These are phyloP conservation scores for Dryococelus australis DNA, from an alignment of 2,888 invertebrate species.

Conservation along the genomic window DNA sequence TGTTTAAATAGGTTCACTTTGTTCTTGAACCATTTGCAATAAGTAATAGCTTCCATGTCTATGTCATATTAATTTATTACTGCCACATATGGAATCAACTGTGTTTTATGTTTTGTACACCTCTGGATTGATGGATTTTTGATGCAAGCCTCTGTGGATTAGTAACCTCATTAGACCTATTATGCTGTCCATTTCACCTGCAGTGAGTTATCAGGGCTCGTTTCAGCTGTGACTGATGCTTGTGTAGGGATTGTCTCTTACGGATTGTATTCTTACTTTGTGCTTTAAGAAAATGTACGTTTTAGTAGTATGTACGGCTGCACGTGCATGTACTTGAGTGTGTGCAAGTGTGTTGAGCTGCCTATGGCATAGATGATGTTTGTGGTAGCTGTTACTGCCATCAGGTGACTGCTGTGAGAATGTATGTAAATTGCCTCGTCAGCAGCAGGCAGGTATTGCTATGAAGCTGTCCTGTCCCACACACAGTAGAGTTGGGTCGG, in stretches of 20 bases:
- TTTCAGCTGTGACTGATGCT: neutral
- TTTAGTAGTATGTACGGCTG: neutral
- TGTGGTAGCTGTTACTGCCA: neutral
- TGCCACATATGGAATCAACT: neutral
- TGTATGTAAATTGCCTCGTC: neutral
- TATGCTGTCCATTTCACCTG: constrained; percentile 5
- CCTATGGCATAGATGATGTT: neutral
- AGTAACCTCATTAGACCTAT: neutral
- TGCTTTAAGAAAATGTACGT: neutral
- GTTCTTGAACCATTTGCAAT: constrained; percentile 2
- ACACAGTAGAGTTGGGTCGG: neutral
- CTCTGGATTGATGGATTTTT: neutral
- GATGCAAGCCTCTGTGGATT: neutral
- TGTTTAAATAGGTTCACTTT: neutral
- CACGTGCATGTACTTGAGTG: neutral
- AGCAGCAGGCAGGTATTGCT: neutral
- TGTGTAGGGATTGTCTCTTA: neutral
- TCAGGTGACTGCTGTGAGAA: neutral
- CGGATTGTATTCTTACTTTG: neutral
- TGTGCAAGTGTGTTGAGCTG: neutral
- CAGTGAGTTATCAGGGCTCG: neutral
- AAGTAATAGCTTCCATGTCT: neutral
- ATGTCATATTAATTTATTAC: neutral
- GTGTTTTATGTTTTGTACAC: neutral
- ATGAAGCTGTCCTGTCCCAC: neutral